Evolutionary conservation across 2,113 vertebrate species (phyloP), one percentile per base, ranked within the genome.

Genomic region (Dipodomys stephensi): DNA sequence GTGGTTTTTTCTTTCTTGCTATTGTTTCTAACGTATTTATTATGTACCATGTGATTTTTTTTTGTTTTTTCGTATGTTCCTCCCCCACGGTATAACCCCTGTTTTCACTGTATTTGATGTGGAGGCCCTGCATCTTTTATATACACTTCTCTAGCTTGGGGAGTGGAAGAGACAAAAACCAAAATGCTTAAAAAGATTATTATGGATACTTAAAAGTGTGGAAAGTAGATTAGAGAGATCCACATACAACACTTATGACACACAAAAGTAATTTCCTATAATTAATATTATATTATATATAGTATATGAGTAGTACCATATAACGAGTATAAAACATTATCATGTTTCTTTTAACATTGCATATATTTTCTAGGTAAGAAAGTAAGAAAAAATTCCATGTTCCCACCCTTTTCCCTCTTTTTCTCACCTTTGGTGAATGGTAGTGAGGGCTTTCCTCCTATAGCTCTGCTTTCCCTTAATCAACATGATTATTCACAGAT

Each of bases 311-410:
- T 19, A 57, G 44, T 20, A 83, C 4, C 35, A 20, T 53, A 71
- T 65, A 80, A 83, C 2, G 39, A 30, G 9, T 49, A 49, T 49
- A 39, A 39, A 39, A 39, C 39, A 49, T 49, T 78, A 49, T 28
- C 23, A 32, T 62, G 4, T 73, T 90, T 87, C 7, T n/a, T 87
- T 96, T 46, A 67, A 82, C 62, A 65, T 53, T 85, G 1, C 0
- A 2, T 53, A 65, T 57, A 88, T 87, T 91, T 93, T 74, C 69
- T 83, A 91, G 74, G 80, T 84, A 79, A 85, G 2, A 69, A 18
- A 72, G 65, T 46, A 16, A 82, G 80, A 65, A 27, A 30, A 67
- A 67, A 64, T 44, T 74, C n/a, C 30, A 2, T 11, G 72, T 49
- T 30, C 30, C 4, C 65, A 68, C 35, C 9, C 2, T 28, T 57